These are phyloP conservation scores for Holothuria scabra DNA, from an alignment of 53 echinoderm and acorn worm genomes.

Conservation along the genomic window DNA sequence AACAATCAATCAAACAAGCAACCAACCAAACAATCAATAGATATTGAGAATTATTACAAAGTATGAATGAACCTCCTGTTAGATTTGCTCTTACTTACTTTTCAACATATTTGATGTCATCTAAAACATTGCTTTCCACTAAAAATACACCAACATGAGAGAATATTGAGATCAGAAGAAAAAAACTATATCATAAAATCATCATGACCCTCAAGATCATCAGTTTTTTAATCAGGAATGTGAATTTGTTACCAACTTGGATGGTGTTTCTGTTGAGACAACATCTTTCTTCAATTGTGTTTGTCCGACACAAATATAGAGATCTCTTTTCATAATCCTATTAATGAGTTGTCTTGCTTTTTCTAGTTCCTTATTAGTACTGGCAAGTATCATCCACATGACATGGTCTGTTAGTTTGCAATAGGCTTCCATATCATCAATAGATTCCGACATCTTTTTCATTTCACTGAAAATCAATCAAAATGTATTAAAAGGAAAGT, in stretches of 20 bases:
- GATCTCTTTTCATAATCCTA: slow-evolving; percentile 70
- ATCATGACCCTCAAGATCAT: background rate
- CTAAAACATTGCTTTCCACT: too few species aligned
- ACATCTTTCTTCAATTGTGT: slow-evolving; percentile 55
- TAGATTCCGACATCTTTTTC: slow-evolving; percentile 82
- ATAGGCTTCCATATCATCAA: slow-evolving; percentile 94
- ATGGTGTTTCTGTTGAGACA: background rate
- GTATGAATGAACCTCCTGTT: too few species aligned
- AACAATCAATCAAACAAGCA: slow-evolving; percentile 11
- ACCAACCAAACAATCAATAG: too few species aligned
- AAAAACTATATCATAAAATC: too few species aligned
- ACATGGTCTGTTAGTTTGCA: slow-evolving; percentile 79
- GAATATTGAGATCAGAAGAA: too few species aligned
- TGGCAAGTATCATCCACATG: slow-evolving; percentile 64
- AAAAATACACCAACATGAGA: too few species aligned
- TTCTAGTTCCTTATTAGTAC: slow-evolving; percentile 46
- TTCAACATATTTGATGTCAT: too few species aligned
- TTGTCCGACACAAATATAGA: slow-evolving; percentile 89
- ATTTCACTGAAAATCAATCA: background rate
- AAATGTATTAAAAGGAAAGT: background rate
- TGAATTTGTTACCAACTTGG: slow-evolving; percentile 53
- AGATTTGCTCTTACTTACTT: too few species aligned
- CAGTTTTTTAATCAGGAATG: background rate
- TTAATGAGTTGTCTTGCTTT: slow-evolving; percentile 62
- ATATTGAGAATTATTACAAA: too few species aligned